Evolutionary conservation across 1,140 invertebrate genomes (phyloP).

Genomic region (Sweltsa coloradensis): DNA sequence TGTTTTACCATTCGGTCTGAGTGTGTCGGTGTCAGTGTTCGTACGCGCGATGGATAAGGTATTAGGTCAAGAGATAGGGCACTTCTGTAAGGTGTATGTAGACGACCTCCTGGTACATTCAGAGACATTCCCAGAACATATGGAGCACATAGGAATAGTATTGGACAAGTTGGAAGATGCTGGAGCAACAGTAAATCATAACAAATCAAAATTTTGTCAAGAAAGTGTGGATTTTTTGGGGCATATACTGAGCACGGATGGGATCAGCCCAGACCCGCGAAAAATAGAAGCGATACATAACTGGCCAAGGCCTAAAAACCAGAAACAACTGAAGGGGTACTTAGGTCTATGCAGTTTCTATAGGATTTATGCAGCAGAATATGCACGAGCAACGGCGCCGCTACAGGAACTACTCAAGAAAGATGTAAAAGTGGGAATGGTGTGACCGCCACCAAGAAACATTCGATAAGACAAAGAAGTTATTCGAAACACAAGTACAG

Average conservation of each 20-base stretch:
- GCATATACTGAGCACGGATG: constrained; percentile 7
- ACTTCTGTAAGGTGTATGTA: constrained; percentile 17
- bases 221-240: constrained; percentile 12
- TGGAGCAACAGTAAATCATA: constrained; percentile 17
- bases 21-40: constrained; percentile 1
- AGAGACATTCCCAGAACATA: constrained; percentile 15
- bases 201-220: constrained; percentile 17
- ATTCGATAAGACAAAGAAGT: background rate
- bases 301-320: constrained; percentile 11
- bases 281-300: constrained; percentile 6
- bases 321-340: constrained; percentile 12
- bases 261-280: constrained; percentile 5
- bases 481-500: background rate
- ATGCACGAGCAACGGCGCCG: background rate
- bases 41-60: background rate
- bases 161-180: constrained; percentile 13
- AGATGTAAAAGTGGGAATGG: background rate
- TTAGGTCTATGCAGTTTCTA: constrained; percentile 16
- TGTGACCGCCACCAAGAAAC: background rate
- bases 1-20: constrained; percentile 25
- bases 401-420: background rate
- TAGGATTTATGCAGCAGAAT: background rate
- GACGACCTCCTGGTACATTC: constrained; percentile 21
- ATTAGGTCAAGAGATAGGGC: constrained; percentile 2
- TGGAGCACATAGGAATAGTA: constrained; percentile 15